These are phyloP conservation scores for Cheilosia vernalis DNA, from an alignment of 2,888 invertebrate genomes.

Conservation along the genomic window DNA sequence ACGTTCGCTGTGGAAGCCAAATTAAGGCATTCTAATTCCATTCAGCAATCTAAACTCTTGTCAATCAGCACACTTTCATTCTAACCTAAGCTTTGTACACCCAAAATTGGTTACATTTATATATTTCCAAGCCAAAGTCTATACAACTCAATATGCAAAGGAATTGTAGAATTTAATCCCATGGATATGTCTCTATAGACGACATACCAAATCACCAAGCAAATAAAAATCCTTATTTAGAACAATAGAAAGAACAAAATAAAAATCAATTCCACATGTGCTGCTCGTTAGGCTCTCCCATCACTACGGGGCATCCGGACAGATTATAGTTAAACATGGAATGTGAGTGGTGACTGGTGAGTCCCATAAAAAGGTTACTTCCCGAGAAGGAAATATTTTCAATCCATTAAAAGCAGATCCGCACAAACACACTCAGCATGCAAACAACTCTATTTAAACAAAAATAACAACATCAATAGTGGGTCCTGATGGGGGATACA, in stretches of 20 bases:
- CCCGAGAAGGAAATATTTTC: slow-evolving; percentile 36
- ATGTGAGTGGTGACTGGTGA: neutral
- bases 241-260: slow-evolving; percentile 13
- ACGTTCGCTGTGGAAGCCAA: neutral
- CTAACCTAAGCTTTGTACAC: neutral
- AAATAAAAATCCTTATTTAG: slow-evolving; percentile 26
- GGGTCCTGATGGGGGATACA: slow-evolving; percentile 3
- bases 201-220: neutral
- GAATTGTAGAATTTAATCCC: neutral
- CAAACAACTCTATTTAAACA: slow-evolving; percentile 50
- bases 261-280: slow-evolving; percentile 41
- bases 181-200: neutral
- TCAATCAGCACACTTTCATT: slow-evolving; percentile 3
- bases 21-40: neutral
- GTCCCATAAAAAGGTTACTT: slow-evolving; percentile 20
- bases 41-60: neutral
- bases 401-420: slow-evolving; percentile 53
- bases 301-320: slow-evolving; percentile 30
- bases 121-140: slow-evolving; percentile 26
- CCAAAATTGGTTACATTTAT: slow-evolving; percentile 8
- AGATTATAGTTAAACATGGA: slow-evolving; percentile 59
- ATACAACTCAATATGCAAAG: slow-evolving; percentile 10
- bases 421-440: slow-evolving; percentile 33
- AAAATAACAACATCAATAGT: neutral
- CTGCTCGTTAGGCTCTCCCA: slow-evolving; percentile 42